Evolutionary conservation across 2,113 vertebrate species (phyloP), one percentile per base, ranked within the genome.

Genomic region (Pteruthius melanotis): DNA sequence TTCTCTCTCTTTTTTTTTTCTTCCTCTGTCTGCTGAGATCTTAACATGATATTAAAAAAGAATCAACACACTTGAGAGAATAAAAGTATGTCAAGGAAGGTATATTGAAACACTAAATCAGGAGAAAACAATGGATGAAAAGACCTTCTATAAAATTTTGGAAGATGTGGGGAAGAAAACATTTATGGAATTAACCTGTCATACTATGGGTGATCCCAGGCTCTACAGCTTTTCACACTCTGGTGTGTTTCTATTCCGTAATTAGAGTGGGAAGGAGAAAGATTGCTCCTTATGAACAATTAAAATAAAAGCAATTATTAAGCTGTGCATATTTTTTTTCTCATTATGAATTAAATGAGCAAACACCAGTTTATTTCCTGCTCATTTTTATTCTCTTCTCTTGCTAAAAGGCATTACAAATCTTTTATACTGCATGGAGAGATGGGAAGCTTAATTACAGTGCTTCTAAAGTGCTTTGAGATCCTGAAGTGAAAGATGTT

Each of bases 31-130:
- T 81, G 59, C 23, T 83, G 88, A 87, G 85, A 93, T 78, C 47
- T 89, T 94, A 66, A 94, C 45, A 78, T 33, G 96, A 65, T 96
- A 68, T 90, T 84, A 95, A 96, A 94, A 85, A 61, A 56, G 5
- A 94, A 96, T 95, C 90, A 95, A 79, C 74, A 75, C 47, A 72
- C 86, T 97, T 95, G 87, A 95, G 69, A 94, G 44, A 83, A 42
- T 85, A 69, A 68, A 95, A 92, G 17, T 75, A 64, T 87, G 61
- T 86, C 82, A 94, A 35, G 44, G n/a, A 89, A 95, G 74, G 59
- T 96, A 96, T 96, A 97, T 61, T 95, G 78, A 97, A 97, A 23
- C 84, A 93, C 39, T 97, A 92, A 96, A 97, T 95, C 71, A 85
- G 68, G 15, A 96, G 83, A 81, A 64, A 94, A 83, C 11, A 93